Percentiles rank a stretch among this genome's conserved stretches.
Evolutionary conservation across 1,140 invertebrate genomes (phyloP).

Genomic region (Hylaeus anthracinus): DNA sequence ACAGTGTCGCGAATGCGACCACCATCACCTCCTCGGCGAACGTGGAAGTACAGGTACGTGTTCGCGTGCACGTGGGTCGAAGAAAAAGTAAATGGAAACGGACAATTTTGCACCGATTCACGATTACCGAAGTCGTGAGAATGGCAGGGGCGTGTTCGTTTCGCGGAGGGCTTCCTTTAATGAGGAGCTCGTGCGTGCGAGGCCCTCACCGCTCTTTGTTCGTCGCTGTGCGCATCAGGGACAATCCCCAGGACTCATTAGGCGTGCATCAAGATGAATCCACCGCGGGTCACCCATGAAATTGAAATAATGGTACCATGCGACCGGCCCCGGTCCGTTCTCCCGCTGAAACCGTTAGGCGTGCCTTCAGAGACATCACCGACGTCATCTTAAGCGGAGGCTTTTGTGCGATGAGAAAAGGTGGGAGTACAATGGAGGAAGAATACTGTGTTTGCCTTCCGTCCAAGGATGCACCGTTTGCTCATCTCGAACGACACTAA

Average conservation of each 20-base stretch:
- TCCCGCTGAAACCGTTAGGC: constrained; percentile 43
- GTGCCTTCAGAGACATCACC: constrained; percentile 34
- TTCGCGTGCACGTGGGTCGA: not conserved
- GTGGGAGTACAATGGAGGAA: constrained; percentile 20
- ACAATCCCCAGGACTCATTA: constrained; percentile 64
- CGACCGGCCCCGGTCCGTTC: constrained; percentile 15
- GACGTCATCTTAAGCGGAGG: constrained; percentile 27
- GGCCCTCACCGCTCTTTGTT: constrained; percentile 37
- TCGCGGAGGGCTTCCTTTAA: constrained; percentile 38
- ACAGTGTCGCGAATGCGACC: too few species aligned
- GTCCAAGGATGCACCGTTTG: not conserved
- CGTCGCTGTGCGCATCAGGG: constrained; percentile 31
- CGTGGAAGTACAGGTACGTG: not conserved
- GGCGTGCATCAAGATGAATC: constrained; percentile 55
- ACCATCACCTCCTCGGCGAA: not conserved
- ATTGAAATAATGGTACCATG: constrained; percentile 65
- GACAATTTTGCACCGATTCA: constrained; percentile 50
- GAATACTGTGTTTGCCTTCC: constrained; percentile 10
- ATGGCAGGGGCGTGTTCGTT: constrained; percentile 39
- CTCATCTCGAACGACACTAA: constrained; percentile 29
- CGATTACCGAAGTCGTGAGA: constrained; percentile 51
- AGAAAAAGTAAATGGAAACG: constrained; percentile 45
- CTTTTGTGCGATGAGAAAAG: constrained; percentile 18
- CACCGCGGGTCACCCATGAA: constrained; percentile 58
- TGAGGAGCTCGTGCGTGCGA: constrained; percentile 56